Evolutionary conservation across 2,113 vertebrate species (phyloP), one percentile per base, ranked within the genome.

Genomic region (Dendropsophus ebraccatus): DNA sequence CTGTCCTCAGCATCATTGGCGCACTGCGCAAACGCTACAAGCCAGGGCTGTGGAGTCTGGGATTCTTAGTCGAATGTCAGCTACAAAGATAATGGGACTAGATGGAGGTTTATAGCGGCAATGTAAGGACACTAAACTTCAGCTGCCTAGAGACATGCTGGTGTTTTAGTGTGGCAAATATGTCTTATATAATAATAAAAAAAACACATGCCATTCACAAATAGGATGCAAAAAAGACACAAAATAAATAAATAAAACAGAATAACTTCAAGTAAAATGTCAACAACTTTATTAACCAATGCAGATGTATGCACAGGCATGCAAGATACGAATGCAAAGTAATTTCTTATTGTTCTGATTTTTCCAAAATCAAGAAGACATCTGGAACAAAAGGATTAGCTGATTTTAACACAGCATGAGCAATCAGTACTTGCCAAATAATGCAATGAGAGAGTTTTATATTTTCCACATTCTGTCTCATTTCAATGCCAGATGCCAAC

Each of bases 401-500:
- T 73, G 52, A 76, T 84, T 84, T 75, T 56, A 75, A 84, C 47
- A 45, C 82, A 76, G 75, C 70, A 69, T 54, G 74, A 50, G 54
- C 41, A 85, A 67, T 67, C 73, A 77, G 73, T 49, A 85, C 60
- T 65, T 85, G 74, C 74, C 75, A 85, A 85, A 85, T 32, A 69
- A 85, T 85, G 74, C 58, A 79, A 85, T 65, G 47, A 65, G 74
- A 76, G 47, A 35, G 32, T 62, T 78, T 77, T 85, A 35, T 58
- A 77, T 69, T 79, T 21, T 28, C 75, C 30, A 69, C 60, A 79
- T 78, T 78, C 75, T 54, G 50, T 69, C 58, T 78, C 76, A 50
- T 65, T 85, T 79, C 75, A 84, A 47, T 78, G 49, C 83, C 83
- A 78, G 83, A 85, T 85, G 83, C 58, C 75, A 67, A 28, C 60